phyloP scores from a whole-genome alignment of 2,888 invertebrate species.

The Papilio gigon region DNA sequence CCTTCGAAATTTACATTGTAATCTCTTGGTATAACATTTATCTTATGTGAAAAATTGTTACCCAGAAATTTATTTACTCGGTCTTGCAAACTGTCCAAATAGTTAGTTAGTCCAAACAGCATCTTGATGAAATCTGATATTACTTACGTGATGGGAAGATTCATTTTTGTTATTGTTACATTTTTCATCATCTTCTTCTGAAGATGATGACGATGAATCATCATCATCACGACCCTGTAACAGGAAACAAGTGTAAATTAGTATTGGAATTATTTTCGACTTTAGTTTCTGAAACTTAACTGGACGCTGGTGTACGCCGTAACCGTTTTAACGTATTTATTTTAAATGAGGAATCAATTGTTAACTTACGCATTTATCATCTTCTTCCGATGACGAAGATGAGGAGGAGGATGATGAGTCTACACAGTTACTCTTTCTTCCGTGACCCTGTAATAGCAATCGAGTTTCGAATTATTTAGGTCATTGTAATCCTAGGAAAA shows the following conservation, averaged over 20 bases:
- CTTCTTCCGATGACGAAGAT: constrained; percentile 4
- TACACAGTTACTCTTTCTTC: constrained; percentile 3
- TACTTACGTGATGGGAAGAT: constrained; percentile 50
- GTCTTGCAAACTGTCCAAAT: neutral
- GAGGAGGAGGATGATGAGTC: constrained; percentile 10
- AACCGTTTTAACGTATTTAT: too few relatives aligned
- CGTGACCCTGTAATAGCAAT: neutral
- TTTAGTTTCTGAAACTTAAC: too few relatives aligned
- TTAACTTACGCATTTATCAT: constrained; percentile 12
- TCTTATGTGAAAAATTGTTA: neutral
- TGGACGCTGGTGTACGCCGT: too few relatives aligned
- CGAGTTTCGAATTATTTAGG: neutral
- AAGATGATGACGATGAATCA: constrained; percentile 57
- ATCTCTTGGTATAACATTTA: neutral
- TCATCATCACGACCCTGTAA: constrained; percentile 26
- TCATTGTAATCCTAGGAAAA: neutral
- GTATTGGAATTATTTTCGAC: neutral
- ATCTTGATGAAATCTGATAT: neutral
- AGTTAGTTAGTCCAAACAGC: neutral
- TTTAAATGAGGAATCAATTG: too few relatives aligned
- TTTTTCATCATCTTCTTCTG: constrained; percentile 51
- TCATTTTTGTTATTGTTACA: constrained; percentile 47
- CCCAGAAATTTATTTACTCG: neutral
- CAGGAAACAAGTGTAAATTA: neutral
- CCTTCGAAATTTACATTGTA: neutral